Evolutionary conservation across 2,797 vertebrate genomes (phyloP), one percentile per base, ranked within the genome.

Genomic region (Miichthys miiuy): DNA sequence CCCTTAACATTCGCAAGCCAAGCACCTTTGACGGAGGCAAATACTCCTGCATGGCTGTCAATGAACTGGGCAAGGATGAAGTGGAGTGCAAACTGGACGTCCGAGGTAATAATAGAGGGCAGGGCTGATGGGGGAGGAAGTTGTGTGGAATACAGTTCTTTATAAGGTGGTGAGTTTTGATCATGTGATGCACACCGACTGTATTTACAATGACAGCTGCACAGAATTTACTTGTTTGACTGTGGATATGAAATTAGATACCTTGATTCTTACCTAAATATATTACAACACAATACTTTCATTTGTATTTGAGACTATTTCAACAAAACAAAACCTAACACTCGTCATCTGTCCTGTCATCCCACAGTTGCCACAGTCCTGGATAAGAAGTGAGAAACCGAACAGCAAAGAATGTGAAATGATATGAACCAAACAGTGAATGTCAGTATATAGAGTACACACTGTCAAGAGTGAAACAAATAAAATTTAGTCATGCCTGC

Each of bases 1-100:
- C 98, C 46, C 95, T 99, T 82, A 98, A 99, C 92, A 97, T 99
- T 72, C 95, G 98, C 42, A 99, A 97, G 85, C 97, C 97, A 0
- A 94, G 96, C 73, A 88, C 95, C 42, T 99, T 97, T 1, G 98
- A 99, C 0, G 93, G 96, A 0, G 98, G 98, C 4, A 90, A 95
- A 86, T 99, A 98, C 51, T 89, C 92, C 73, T 99, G 98, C 79
- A 94, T 81, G 88, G 98, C 98, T 21, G 91, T 96, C 68, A 99
- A 99, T 5, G 88, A 95, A 0, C 93, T 97, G 50, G 98, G 98
- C 2, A 78, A 96, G 89, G 97, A 96, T 4, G 96, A 96, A 85
- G 97, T 97, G 72, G 97, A 98, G 90, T 99, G 98, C 93, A 96
- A 93, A 62, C 83, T 99, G 90, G 92, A 96, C 2, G 91, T 99